These are phyloP conservation scores for Mareca penelope DNA, from an alignment of 2,797 vertebrate species.

Conservation along the genomic window DNA sequence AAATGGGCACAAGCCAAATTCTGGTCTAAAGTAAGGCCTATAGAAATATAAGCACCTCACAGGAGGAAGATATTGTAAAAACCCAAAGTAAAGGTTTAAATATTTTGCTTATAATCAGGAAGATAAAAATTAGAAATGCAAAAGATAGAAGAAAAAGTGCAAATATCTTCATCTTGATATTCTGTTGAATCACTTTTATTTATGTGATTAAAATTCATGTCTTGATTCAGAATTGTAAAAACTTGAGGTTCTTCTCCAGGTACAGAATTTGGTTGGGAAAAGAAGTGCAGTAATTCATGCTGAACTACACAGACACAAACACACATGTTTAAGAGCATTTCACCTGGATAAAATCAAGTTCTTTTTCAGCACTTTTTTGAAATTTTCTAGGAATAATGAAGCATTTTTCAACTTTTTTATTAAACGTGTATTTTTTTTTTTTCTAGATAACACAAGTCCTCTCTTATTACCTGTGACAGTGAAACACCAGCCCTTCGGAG, in stretches of 20 bases:
- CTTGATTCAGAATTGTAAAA: neutral
- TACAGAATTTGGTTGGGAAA: neutral
- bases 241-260: neutral
- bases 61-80: neutral
- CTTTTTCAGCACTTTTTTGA: neutral
- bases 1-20: neutral
- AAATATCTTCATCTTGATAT: neutral
- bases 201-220: neutral
- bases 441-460: neutral
- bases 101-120: neutral
- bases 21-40: neutral
- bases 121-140: neutral
- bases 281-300: neutral
- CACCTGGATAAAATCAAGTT: neutral
- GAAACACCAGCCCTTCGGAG: slow-evolving; percentile 8
- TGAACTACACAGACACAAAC: neutral
- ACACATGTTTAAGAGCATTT: neutral
- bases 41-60: neutral
- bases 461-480: neutral
- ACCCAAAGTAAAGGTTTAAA: neutral
- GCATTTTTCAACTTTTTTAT: neutral
- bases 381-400: neutral
- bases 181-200: neutral
- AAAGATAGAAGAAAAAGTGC: neutral
- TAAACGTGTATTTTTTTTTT: neutral